Evolutionary conservation across 2,797 vertebrate species (phyloP).

Genomic region (Xiphorhynchus erythropygius): DNA sequence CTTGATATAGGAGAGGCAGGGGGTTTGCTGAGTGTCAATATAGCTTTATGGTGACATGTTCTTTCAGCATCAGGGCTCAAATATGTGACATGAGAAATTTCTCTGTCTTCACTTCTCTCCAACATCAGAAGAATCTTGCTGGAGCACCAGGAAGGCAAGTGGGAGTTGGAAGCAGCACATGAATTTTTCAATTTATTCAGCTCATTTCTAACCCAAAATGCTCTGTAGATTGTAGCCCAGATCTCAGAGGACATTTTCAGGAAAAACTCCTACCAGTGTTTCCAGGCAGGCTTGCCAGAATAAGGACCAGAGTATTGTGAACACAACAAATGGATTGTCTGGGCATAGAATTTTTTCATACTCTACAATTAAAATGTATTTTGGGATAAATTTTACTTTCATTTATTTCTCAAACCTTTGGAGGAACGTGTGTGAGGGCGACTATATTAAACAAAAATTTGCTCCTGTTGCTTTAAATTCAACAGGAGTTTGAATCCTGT

Average conservation of each 20-base stretch:
- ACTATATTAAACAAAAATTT: neutral
- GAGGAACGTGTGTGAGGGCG: neutral
- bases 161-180: neutral
- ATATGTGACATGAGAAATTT: neutral
- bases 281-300: neutral
- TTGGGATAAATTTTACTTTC: neutral
- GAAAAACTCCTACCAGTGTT: neutral
- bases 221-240: neutral
- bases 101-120: neutral
- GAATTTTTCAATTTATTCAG: neutral
- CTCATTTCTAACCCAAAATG: neutral
- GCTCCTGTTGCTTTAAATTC: neutral
- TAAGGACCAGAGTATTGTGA: neutral
- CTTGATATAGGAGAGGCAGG: neutral
- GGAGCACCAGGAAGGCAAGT: neutral
- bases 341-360: neutral
- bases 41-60: neutral
- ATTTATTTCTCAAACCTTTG: neutral
- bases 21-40: neutral
- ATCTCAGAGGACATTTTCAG: neutral
- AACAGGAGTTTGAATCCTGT: neutral
- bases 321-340: neutral
- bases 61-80: neutral
- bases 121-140: neutral
- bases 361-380: rapidly evolving